These are phyloP conservation scores for Eubasilissa regina DNA, from an alignment of 1,140 invertebrate species.

Conservation along the genomic window DNA sequence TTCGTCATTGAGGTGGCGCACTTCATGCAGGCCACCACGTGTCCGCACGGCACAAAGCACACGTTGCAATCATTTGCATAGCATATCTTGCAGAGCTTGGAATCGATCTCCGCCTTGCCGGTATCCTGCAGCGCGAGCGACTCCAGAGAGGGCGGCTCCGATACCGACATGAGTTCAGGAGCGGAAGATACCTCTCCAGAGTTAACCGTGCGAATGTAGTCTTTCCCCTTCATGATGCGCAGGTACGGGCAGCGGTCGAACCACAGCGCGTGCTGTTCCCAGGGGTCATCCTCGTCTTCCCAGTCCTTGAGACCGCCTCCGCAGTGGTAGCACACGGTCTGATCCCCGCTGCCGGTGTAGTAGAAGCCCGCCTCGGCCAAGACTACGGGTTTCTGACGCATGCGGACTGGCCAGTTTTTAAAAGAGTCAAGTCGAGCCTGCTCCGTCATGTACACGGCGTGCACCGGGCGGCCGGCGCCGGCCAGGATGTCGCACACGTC, in stretches of 20 bases:
- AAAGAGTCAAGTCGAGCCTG: constrained; percentile 82
- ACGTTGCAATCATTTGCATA: constrained; percentile 87
- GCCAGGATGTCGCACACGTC: constrained; percentile 75
- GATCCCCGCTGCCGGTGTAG: constrained; percentile 88
- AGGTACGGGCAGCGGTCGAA: constrained; percentile 85
- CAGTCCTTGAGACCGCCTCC: constrained; percentile 90
- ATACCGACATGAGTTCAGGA: neutral
- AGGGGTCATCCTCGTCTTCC: constrained; percentile 88
- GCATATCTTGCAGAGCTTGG: constrained; percentile 75
- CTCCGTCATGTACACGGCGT: constrained; percentile 76
- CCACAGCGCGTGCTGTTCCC: constrained; percentile 91
- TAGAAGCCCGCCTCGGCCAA: constrained; percentile 92
- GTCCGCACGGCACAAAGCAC: constrained; percentile 89
- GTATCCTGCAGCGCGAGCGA: neutral
- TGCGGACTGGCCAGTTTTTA: constrained; percentile 81
- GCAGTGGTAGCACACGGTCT: constrained; percentile 90
- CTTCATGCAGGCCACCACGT: constrained; percentile 89
- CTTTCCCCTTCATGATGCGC: constrained; percentile 81
- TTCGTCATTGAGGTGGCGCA: constrained; percentile 71
- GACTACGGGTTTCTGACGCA: constrained; percentile 83
- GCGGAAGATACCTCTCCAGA: neutral
- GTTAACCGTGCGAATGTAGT: constrained; percentile 73
- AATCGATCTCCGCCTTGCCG: constrained; percentile 46
- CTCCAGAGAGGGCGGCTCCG: constrained; percentile 33
- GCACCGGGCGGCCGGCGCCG: constrained; percentile 64